A percentile compares a stretch with the other conserved stretches of the same genome.
phyloP scores from a whole-genome alignment of 1,140 invertebrate genomes.

The Pemphigus obesinymphae region DNA sequence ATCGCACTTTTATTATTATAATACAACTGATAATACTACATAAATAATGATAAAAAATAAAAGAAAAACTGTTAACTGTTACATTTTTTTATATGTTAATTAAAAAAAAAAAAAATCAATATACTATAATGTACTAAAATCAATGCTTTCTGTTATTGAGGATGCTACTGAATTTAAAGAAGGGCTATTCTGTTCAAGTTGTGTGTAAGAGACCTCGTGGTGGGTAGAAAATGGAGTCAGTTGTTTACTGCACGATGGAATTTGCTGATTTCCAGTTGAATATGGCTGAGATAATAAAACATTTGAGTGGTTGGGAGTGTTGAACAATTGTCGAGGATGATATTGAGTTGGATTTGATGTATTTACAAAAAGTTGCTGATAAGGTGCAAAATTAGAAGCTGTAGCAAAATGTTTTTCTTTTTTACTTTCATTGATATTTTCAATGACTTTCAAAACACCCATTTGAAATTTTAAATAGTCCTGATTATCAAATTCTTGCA shows the following conservation, averaged over 20 bases:
- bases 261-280: conserved; percentile 18
- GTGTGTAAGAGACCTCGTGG: not conserved
- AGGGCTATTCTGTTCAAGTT: conserved; percentile 19
- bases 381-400: not conserved
- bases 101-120: not conserved
- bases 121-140: not conserved
- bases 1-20: conserved; percentile 17
- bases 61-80: not conserved
- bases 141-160: not conserved
- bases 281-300: conserved; percentile 25
- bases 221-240: not conserved
- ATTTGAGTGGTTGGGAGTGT: conserved; percentile 15
- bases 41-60: conserved; percentile 9
- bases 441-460: conserved; percentile 3
- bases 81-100: conserved; percentile 7
- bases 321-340: conserved; percentile 21
- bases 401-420: not conserved
- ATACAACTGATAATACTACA: not conserved
- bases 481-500: conserved; percentile 1
- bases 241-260: conserved; percentile 18
- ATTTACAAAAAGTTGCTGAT: conserved; percentile 23
- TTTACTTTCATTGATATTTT: conserved; percentile 24
- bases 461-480: conserved; percentile 12
- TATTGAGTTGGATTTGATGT: conserved; percentile 9
- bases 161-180: conserved; percentile 16